phyloP scores from a whole-genome alignment of 37 sponge, comb jelly and placozoan species.

The Sycon ciliatum region DNA sequence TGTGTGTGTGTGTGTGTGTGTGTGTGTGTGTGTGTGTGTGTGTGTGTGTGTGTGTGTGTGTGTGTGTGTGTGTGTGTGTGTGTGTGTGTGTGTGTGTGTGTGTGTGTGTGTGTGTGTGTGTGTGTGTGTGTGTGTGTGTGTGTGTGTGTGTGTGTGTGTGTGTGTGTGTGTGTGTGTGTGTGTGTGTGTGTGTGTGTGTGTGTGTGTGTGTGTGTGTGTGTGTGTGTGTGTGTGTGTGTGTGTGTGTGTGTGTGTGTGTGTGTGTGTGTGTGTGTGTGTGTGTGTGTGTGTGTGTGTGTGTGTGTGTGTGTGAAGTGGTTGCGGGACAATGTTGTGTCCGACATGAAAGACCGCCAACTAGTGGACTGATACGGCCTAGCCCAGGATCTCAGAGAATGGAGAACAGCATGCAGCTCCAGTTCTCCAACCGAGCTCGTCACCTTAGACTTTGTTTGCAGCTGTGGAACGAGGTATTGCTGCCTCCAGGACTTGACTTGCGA shows the following conservation, averaged over 20 bases:
- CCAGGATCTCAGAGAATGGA: too few species aligned
- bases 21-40: conserved; percentile 5
- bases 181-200: conserved; percentile 5
- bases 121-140: background rate
- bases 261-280: conserved; percentile 1
- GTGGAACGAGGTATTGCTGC: too few species aligned
- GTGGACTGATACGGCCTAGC: too few species aligned
- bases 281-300: conserved; percentile 5
- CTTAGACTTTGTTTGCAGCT: too few species aligned
- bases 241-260: conserved; percentile 5
- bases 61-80: background rate
- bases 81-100: background rate
- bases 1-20: conserved; percentile 5
- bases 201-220: conserved; percentile 5
- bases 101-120: background rate
- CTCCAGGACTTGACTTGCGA: too few species aligned
- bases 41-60: conserved; percentile 5
- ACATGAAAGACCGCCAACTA: too few species aligned
- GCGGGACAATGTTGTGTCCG: too few species aligned
- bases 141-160: conserved; percentile 5
- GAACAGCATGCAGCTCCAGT: too few species aligned
- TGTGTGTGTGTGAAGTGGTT: conserved; percentile 5
- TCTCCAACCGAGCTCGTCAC: too few species aligned
- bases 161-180: background rate
- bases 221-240: conserved; percentile 5